phyloP scores from a whole-genome alignment of 2,113 vertebrate species.

The Natator depressus region DNA sequence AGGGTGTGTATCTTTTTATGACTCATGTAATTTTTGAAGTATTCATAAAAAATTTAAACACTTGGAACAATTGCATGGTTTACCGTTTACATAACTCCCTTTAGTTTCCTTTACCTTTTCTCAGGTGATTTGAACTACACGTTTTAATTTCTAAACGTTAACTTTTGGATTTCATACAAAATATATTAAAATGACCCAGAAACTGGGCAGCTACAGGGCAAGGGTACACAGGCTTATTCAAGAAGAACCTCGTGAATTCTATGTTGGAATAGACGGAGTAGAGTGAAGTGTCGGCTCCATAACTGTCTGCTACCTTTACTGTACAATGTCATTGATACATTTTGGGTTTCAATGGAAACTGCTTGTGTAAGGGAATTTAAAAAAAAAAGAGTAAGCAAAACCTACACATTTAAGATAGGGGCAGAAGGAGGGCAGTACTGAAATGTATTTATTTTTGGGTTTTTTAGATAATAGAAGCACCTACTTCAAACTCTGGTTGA shows the following conservation, averaged over 20 bases:
- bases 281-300: neutral
- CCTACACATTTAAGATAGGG: neutral
- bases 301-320: neutral
- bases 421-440: neutral
- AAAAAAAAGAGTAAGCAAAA: neutral
- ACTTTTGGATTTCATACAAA: neutral
- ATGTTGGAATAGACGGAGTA: neutral
- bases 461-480: neutral
- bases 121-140: neutral
- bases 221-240: neutral
- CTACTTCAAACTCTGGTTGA: neutral
- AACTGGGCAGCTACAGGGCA: neutral
- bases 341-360: neutral
- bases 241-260: neutral
- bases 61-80: accelerated
- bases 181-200: neutral
- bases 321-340: neutral
- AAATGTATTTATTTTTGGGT: neutral
- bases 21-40: neutral
- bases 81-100: neutral
- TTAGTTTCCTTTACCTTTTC: neutral
- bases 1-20: neutral
- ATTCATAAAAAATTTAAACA: neutral
- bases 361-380: neutral
- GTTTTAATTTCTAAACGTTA: neutral